phyloP scores from a whole-genome alignment of 1,140 invertebrate genomes.

The Platyura marginata region DNA sequence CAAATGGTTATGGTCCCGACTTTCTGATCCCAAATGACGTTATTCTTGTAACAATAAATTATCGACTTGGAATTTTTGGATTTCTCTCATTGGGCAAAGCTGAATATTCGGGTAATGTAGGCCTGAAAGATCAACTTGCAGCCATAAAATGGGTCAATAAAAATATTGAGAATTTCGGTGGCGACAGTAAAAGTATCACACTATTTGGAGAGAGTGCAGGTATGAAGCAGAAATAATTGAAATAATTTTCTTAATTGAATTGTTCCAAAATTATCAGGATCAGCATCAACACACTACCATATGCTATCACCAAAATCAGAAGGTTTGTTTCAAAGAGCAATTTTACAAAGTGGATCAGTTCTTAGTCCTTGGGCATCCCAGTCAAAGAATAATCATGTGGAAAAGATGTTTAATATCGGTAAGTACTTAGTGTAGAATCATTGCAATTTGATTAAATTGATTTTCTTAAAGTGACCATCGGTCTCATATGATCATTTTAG shows the following conservation, averaged over 20 bases:
- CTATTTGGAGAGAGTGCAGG: slow-evolving; percentile 43
- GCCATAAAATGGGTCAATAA: slow-evolving; percentile 54
- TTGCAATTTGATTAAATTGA: too few species aligned
- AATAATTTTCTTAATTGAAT: too few species aligned
- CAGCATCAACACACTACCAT: too few species aligned
- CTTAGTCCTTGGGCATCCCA: slow-evolving; percentile 20
- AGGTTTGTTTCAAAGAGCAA: slow-evolving; percentile 32
- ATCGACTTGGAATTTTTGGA: slow-evolving; percentile 36
- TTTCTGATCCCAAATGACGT: slow-evolving; percentile 33
- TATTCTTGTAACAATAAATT: slow-evolving; percentile 37
- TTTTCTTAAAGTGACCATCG: too few species aligned
- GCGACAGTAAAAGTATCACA: slow-evolving; percentile 40
- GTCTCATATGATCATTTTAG: too few species aligned
- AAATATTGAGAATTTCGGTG: slow-evolving; percentile 50
- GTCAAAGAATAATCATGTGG: not conserved
- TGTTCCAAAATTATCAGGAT: too few species aligned
- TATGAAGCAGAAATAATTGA: slow-evolving; percentile 24
- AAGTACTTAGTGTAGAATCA: not conserved
- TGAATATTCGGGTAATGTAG: slow-evolving; percentile 45
- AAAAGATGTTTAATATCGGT: too few species aligned
- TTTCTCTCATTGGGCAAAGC: slow-evolving; percentile 42
- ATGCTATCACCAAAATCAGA: slow-evolving; percentile 30
- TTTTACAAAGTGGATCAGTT: slow-evolving; percentile 33
- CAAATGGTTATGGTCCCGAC: slow-evolving; percentile 24
- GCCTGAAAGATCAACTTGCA: slow-evolving; percentile 52